Conservation (phyloP, 2,888 invertebrate genomes). For the Caenorhabditis panamensis region DNA sequence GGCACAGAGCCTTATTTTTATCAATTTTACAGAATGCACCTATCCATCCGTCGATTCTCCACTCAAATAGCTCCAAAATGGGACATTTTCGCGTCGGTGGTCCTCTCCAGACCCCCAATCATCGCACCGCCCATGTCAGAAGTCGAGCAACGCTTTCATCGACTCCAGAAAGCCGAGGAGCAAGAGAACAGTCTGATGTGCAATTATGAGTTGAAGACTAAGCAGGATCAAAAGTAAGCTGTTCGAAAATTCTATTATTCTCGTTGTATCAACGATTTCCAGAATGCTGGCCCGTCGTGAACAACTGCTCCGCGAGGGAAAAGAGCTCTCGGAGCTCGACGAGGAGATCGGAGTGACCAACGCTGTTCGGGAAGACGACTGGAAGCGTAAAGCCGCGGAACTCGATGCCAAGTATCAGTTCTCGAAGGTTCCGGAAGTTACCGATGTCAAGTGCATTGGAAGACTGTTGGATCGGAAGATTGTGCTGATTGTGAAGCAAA, state of each 20-base stretch:
- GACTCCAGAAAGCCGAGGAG: constrained; percentile 64
- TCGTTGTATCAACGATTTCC: too few species aligned
- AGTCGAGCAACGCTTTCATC: constrained; percentile 68
- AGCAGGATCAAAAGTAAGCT: constrained; percentile 73
- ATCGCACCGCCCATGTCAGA: constrained; percentile 75
- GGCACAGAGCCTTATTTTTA: background rate
- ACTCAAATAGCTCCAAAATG: constrained; percentile 45
- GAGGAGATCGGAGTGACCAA: constrained; percentile 78
- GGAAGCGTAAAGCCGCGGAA: constrained; percentile 64
- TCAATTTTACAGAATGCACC: constrained; percentile 8
- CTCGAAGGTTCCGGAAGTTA: background rate
- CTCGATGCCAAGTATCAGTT: constrained; percentile 52
- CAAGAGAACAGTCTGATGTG: constrained; percentile 71
- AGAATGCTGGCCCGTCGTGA: constrained; percentile 73
- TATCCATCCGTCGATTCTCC: constrained; percentile 2
- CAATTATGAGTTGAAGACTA: constrained; percentile 77
- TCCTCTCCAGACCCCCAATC: constrained; percentile 72
- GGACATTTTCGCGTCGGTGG: constrained; percentile 76
- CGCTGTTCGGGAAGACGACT: constrained; percentile 74
- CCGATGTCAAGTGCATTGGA: constrained; percentile 60
- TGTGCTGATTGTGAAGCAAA: constrained; percentile 76
- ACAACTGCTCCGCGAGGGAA: constrained; percentile 74
- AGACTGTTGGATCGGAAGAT: constrained; percentile 72
- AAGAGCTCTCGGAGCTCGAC: constrained; percentile 78
- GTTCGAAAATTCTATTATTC: too few species aligned